Evolutionary conservation across 2,888 invertebrate species (phyloP), one percentile per base, ranked within the genome.

Genomic region (Mechanitis mazaeus): DNA sequence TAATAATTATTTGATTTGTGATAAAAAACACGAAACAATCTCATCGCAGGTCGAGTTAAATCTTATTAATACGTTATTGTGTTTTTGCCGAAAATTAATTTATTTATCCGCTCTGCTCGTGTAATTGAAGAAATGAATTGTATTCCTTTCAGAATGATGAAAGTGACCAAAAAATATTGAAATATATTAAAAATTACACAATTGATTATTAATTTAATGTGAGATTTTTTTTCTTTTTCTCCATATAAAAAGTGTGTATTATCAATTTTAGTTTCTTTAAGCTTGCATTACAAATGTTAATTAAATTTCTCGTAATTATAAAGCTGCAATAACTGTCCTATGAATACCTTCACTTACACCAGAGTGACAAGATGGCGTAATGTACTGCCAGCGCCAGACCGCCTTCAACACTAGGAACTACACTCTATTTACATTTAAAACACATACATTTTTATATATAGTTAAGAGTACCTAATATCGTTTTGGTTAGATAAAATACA

Each of bases 61-160:
- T 50, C 50, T 50, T 50, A 31, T 50, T 50, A 50, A 50, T 50
- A 31, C 31, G 50, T 50, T 50, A 50, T 50, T 50, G 50, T 50
- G 9, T 20, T 20, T 50, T 28, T 31, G 50, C 50, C 50, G 31
- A 50, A 50, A 42, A 50, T 31, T 50, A 50, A 50, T 50, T 47
- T 28, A 28, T 47, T 47, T 50, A 9, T 31, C 3, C 28, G 31
- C 5, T 50, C 50, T 50, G 50, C 31, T 50, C 31, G 28, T 50
- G 50, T 50, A 31, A 50, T 50, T 50, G 50, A 50, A 31, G 7
- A 50, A 50, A 50, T 42, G 11, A 42, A 42, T 50, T 50, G 28
- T 50, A 31, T 50, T 31, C 31, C 50, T 50, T 31, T 50, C 50
- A 31, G 50, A 9, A 28, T 50, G 50, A 50, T 50, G 50, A 50